Percentiles rank a stretch among this genome's conserved stretches.
Evolutionary conservation across 2,797 vertebrate species (phyloP).

Genomic region (Melopsittacus undulatus): DNA sequence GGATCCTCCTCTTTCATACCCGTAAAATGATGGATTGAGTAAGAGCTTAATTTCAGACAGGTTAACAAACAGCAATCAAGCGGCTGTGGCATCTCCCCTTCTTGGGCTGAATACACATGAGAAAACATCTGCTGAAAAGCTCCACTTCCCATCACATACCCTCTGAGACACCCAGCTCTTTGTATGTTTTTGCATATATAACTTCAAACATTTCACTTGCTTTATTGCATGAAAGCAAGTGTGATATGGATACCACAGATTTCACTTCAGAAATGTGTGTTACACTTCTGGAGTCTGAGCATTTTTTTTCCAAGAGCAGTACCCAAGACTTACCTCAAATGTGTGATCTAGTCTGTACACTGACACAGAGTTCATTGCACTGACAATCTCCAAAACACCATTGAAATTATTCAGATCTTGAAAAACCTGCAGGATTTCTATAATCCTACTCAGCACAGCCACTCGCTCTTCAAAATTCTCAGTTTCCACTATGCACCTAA

Average conservation of each 20-base stretch:
- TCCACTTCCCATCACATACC: background rate
- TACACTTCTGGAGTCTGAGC: background rate
- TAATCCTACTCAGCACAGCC: slow-evolving; percentile 90
- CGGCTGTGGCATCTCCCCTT: fast-evolving
- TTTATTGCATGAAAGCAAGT: background rate
- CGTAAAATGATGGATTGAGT: background rate
- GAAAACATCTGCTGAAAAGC: background rate
- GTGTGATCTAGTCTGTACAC: slow-evolving; percentile 98
- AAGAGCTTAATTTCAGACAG: background rate
- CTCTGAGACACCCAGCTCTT: background rate
- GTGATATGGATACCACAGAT: background rate
- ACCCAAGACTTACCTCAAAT: slow-evolving; percentile 84
- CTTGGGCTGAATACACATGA: fast-evolving
- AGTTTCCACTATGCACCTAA: slow-evolving; percentile 93
- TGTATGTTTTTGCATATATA: background rate
- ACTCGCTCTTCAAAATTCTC: slow-evolving; percentile 94
- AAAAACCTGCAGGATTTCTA: slow-evolving; percentile 97
- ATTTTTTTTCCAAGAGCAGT: background rate
- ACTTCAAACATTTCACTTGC: background rate
- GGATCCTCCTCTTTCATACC: background rate
- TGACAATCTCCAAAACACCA: slow-evolving; percentile 95
- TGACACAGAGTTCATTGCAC: slow-evolving; percentile 94
- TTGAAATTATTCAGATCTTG: slow-evolving; percentile 99
- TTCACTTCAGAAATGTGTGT: background rate
- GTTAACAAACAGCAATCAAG: background rate